A percentile compares a stretch with the other conserved stretches of the same genome.
These are phyloP conservation scores for Dermatemys mawii DNA, from an alignment of 2,113 vertebrate genomes.

Conservation along the genomic window DNA sequence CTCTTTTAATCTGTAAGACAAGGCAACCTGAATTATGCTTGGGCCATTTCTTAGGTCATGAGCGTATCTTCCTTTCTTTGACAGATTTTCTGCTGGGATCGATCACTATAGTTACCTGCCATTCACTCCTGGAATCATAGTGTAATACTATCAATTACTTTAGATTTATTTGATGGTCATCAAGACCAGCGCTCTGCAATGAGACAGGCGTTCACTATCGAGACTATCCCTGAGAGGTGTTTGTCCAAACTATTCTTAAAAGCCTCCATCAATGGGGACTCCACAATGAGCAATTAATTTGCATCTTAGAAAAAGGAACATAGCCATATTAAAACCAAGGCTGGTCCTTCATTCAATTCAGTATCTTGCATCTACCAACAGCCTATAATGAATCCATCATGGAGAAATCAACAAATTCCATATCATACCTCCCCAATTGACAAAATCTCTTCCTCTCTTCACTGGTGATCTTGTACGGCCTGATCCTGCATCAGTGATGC, in stretches of 20 bases:
- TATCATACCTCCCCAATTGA: not conserved
- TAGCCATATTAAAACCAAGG: not conserved
- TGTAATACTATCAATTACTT: not conserved
- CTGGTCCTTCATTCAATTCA: rapidly evolving
- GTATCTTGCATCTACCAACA: not conserved
- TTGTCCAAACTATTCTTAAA: not conserved
- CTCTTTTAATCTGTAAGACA: not conserved
- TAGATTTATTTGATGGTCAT: not conserved
- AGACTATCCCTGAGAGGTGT: too few species aligned
- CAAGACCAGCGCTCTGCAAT: too few species aligned
- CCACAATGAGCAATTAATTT: not conserved
- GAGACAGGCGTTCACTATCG: too few species aligned
- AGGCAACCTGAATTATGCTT: not conserved
- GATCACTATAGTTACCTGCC: not conserved
- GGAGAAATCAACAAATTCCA: not conserved
- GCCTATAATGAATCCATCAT: not conserved
- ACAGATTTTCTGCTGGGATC: not conserved
- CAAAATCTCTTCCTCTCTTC: not conserved
- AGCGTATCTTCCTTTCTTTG: not conserved
- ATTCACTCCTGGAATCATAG: not conserved
- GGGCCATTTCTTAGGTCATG: not conserved
- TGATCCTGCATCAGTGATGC: not conserved
- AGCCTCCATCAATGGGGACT: not conserved
- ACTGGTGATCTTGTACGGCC: not conserved
- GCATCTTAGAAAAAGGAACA: not conserved